Evolutionary conservation across 2,113 vertebrate species (phyloP).

Genomic region (Corvus moneduloides): DNA sequence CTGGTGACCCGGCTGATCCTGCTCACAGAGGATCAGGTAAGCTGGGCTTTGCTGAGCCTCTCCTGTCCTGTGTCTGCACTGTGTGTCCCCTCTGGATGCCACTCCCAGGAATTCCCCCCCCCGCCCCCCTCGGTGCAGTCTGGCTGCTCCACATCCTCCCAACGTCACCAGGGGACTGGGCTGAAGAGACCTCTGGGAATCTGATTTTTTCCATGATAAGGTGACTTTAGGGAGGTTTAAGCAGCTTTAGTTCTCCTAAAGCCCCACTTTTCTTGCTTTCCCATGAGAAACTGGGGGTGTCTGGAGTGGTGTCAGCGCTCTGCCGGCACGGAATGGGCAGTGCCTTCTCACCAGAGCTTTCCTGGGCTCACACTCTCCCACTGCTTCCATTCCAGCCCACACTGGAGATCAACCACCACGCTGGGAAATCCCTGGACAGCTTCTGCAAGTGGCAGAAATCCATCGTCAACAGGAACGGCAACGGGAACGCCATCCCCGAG

Average conservation of each 20-base stretch:
- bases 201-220: not conserved
- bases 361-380: not conserved
- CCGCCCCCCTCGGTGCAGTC: no score
- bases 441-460: slow-evolving; percentile 99
- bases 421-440: slow-evolving; percentile 96
- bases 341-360: not conserved
- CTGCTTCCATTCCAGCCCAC: slow-evolving; percentile 80
- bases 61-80: accelerated
- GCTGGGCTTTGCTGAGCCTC: not conserved
- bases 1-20: slow-evolving; percentile 95
- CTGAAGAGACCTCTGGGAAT: not conserved
- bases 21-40: slow-evolving; percentile 96
- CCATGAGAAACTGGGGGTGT: accelerated
- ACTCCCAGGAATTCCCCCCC: not conserved
- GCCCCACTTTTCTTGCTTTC: not conserved
- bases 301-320: not conserved
- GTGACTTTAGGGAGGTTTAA: not conserved
- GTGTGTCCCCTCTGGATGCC: not conserved
- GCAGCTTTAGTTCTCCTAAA: not conserved
- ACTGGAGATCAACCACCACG: slow-evolving; percentile 95
- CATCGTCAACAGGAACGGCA: slow-evolving; percentile 89
- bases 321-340: not conserved
- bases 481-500: slow-evolving; percentile 94
- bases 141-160: not conserved
- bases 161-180: not conserved